phyloP scores from a whole-genome alignment of 2,113 vertebrate genomes.

The Odontesthes bonariensis region DNA sequence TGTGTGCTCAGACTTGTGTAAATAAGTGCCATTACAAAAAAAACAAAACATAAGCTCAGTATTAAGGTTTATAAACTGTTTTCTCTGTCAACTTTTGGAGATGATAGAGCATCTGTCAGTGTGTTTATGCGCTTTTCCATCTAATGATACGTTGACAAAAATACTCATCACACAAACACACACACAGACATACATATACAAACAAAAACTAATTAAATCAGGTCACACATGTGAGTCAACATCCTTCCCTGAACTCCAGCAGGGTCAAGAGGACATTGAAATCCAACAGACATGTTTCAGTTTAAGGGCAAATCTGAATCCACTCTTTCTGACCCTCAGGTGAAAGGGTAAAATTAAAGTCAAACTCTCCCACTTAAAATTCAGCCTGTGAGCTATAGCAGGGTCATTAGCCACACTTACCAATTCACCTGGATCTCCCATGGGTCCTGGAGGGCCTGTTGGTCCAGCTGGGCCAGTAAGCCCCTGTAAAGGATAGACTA shows the following conservation, averaged over 20 bases:
- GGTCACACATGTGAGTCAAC: constrained; percentile 67
- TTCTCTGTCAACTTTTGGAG: too few species aligned
- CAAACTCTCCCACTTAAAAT: constrained; percentile 11
- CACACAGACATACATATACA: background rate
- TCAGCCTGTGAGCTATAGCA: background rate
- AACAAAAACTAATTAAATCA: constrained; percentile 33
- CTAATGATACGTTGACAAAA: too few species aligned
- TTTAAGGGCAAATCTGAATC: constrained; percentile 13
- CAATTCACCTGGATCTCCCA: constrained; percentile 88
- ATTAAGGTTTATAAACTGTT: too few species aligned
- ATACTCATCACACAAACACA: background rate
- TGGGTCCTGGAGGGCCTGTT: constrained; percentile 84
- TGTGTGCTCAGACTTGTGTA: background rate
- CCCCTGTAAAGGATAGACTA: constrained; percentile 70
- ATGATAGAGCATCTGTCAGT: too few species aligned
- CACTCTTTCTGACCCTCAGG: background rate
- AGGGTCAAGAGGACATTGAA: constrained; percentile 46
- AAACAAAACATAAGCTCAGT: background rate
- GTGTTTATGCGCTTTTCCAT: too few species aligned
- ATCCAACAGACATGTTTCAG: constrained; percentile 33
- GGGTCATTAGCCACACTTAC: constrained; percentile 74
- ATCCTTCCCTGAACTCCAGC: constrained; percentile 40
- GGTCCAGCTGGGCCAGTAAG: constrained; percentile 77
- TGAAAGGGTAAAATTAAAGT: constrained; percentile 25
- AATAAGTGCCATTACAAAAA: background rate